phyloP scores from a whole-genome alignment of 2,113 vertebrate genomes.

The Grammomys dolichurus region DNA sequence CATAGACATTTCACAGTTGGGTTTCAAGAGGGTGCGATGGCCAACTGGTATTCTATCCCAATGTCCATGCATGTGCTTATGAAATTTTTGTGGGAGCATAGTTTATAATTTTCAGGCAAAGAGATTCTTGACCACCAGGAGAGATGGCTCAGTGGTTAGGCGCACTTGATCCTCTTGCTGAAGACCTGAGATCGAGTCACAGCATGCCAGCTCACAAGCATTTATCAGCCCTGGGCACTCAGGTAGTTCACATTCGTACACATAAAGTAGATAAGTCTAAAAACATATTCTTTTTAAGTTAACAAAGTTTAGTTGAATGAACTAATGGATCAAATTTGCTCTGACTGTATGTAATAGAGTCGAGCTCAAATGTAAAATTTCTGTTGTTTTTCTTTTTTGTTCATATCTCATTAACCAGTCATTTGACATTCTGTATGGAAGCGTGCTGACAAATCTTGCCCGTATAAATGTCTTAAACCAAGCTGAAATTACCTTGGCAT shows the following conservation, averaged over 20 bases:
- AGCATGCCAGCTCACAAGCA: not conserved
- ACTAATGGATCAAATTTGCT: slow-evolving; percentile 15
- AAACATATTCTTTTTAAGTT: slow-evolving; percentile 6
- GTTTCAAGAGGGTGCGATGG: not conserved
- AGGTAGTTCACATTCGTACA: not conserved
- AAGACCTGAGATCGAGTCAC: not conserved
- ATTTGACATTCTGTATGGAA: slow-evolving; percentile 31
- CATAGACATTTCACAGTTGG: not conserved
- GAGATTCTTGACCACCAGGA: slow-evolving; percentile 12
- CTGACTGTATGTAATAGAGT: not conserved
- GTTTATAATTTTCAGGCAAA: slow-evolving; percentile 46
- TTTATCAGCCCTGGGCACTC: not conserved
- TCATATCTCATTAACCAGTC: slow-evolving; percentile 38
- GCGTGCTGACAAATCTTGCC: slow-evolving; percentile 16
- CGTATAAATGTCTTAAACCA: slow-evolving; percentile 11
- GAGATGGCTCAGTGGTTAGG: not conserved
- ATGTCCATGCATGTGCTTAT: not conserved
- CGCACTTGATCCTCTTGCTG: not conserved
- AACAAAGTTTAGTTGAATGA: slow-evolving; percentile 33
- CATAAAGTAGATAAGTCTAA: not conserved
- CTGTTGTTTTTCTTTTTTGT: not conserved
- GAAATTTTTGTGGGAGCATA: not conserved
- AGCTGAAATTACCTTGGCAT: slow-evolving; percentile 37
- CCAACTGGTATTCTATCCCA: slow-evolving; percentile 10
- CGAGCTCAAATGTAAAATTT: not conserved